Evolutionary conservation across 1,140 invertebrate genomes (phyloP).

Genomic region (Asbolus verrucosus): DNA sequence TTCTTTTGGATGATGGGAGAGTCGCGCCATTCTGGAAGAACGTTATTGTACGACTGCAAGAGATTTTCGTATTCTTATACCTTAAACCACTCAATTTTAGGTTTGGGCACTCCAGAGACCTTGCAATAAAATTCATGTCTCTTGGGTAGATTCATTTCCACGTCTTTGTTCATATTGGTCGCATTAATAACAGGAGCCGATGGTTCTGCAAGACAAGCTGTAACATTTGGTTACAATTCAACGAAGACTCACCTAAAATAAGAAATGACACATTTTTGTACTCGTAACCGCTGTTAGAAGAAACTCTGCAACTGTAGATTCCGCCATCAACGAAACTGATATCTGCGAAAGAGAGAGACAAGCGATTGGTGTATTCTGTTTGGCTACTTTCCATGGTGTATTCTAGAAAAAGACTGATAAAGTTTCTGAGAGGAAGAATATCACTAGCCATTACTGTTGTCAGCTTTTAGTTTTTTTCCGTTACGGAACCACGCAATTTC

Average conservation of each 20-base stretch:
- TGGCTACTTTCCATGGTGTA: conserved; percentile 32
- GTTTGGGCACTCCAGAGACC: conserved; percentile 65
- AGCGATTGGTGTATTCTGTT: conserved; percentile 43
- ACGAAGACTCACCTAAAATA: conserved; percentile 51
- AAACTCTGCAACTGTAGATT: conserved; percentile 58
- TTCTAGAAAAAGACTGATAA: conserved; percentile 47
- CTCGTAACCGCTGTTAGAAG: no score
- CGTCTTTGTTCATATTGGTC: conserved; percentile 59
- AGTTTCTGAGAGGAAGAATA: no score
- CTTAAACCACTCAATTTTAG: conserved; percentile 67
- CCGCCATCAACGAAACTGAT: conserved; percentile 48
- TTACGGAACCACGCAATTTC: conserved; percentile 12
- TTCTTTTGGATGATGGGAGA: conserved; percentile 52
- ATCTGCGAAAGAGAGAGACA: conserved; percentile 48
- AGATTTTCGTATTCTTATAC: conserved; percentile 50
- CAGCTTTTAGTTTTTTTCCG: conserved; percentile 32
- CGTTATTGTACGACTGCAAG: neutral
- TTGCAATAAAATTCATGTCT: conserved; percentile 63
- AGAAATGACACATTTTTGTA: conserved; percentile 42
- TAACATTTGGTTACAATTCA: conserved; percentile 42
- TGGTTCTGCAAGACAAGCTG: conserved; percentile 56
- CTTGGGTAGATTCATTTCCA: conserved; percentile 63
- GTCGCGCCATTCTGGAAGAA: conserved; percentile 48
- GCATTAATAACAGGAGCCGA: conserved; percentile 57
- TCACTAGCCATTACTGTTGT: conserved; percentile 44